Evolutionary conservation across 1,140 invertebrate species (phyloP).

Genomic region (Scylla paramamosain): DNA sequence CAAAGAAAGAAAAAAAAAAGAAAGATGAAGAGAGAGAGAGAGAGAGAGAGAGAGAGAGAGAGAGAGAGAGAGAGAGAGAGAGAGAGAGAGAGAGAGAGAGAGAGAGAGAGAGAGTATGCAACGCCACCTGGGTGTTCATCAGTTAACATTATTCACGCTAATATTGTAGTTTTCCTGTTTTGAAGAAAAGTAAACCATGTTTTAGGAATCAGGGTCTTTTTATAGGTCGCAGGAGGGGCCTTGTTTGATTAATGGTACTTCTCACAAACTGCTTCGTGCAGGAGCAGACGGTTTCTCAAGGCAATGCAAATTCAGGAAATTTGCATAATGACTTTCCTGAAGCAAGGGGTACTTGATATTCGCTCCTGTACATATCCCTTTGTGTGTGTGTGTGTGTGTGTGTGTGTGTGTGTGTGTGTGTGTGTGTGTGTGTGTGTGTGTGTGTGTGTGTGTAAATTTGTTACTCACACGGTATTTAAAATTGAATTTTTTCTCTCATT

Average conservation of each 20-base stretch:
- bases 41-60: too few species aligned
- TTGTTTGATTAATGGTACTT: conserved; percentile 11
- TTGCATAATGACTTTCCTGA: conserved; percentile 23
- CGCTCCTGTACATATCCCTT: not conserved
- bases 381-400: conserved; percentile 50
- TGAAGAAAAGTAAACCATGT: too few species aligned
- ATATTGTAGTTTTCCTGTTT: too few species aligned
- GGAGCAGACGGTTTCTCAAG: not conserved
- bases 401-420: conserved; percentile 38
- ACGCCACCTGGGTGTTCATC: too few species aligned
- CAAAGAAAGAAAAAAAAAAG: not conserved
- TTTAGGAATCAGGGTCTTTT: too few species aligned
- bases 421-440: conserved; percentile 33
- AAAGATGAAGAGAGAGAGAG: too few species aligned
- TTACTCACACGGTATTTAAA: too few species aligned
- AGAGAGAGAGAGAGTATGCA: too few species aligned
- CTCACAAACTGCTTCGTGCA: not conserved
- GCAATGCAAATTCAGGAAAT: not conserved
- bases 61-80: too few species aligned
- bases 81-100: too few species aligned
- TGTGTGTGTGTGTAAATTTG: conserved; percentile 13
- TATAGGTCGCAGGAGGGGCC: not conserved
- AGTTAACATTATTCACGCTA: too few species aligned
- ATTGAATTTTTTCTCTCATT: too few species aligned
- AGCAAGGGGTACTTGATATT: not conserved